phyloP scores from a whole-genome alignment of 2,113 vertebrate species.

The Ctenodactylus gundi region DNA sequence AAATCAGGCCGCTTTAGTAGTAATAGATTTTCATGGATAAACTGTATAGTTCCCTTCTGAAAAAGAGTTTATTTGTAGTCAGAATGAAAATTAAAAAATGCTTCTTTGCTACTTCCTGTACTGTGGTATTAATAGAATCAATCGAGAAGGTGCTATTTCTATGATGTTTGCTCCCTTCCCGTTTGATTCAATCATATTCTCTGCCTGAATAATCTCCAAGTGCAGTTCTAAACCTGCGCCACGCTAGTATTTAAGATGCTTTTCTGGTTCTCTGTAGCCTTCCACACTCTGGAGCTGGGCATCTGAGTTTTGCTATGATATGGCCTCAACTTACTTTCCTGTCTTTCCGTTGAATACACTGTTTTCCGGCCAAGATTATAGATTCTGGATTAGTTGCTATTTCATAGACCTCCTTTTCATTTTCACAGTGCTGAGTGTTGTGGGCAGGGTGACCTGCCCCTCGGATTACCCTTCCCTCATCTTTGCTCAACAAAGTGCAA shows the following conservation, averaged over 20 bases:
- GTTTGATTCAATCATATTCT: not conserved
- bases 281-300: not conserved
- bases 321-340: not conserved
- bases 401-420: not conserved
- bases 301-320: not conserved
- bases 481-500: not conserved
- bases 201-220: not conserved
- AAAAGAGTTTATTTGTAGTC: not conserved
- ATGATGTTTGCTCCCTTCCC: not conserved
- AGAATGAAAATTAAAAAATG: not conserved
- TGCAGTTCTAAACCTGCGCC: not conserved
- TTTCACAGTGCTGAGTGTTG: not conserved
- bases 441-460: not conserved
- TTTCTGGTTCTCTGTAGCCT: not conserved
- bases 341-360: not conserved
- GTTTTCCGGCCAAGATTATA: not conserved
- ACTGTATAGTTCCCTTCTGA: not conserved
- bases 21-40: not conserved
- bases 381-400: not conserved
- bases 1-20: not conserved
- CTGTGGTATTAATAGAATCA: not conserved
- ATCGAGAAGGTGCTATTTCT: not conserved
- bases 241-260: not conserved
- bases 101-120: not conserved
- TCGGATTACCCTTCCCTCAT: not conserved